These are phyloP conservation scores for Morpho helenor DNA, from an alignment of 2,888 invertebrate species.

Conservation along the genomic window DNA sequence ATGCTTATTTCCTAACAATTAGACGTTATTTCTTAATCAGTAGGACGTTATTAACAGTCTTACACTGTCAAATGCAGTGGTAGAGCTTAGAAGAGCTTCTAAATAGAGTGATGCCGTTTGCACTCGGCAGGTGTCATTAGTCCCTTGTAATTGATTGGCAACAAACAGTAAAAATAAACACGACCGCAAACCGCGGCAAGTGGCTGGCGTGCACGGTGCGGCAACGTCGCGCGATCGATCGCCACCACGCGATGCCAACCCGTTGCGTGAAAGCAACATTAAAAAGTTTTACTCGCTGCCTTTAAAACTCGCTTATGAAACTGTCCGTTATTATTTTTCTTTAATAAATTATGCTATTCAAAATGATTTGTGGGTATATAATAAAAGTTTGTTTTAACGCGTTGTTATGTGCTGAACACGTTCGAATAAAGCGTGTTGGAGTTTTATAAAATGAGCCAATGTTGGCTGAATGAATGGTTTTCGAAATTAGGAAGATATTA, in stretches of 20 bases:
- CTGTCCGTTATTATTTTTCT: slow-evolving; percentile 1
- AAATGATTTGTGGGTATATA: not conserved
- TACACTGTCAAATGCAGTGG: slow-evolving; percentile 8
- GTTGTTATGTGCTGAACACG: too few relatives aligned
- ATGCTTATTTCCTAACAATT: too few relatives aligned
- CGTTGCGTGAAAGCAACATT: slow-evolving; percentile 37
- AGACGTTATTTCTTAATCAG: too few relatives aligned
- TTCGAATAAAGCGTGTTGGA: too few relatives aligned
- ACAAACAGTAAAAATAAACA: slow-evolving; percentile 64
- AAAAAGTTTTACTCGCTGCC: slow-evolving; percentile 28
- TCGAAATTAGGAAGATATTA: too few relatives aligned
- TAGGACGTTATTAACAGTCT: too few relatives aligned
- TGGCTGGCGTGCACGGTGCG: slow-evolving; percentile 45
- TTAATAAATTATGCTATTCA: slow-evolving; percentile 10
- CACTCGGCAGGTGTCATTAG: slow-evolving; percentile 50
- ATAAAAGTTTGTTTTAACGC: not conserved
- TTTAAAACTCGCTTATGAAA: slow-evolving; percentile 18
- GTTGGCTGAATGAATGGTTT: too few relatives aligned
- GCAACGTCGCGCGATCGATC: slow-evolving; percentile 74
- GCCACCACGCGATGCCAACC: slow-evolving; percentile 23
- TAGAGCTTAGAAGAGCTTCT: slow-evolving; percentile 4
- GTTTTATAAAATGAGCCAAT: too few relatives aligned
- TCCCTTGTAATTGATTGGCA: slow-evolving; percentile 60
- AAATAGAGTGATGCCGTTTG: slow-evolving; percentile 17
- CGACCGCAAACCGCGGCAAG: slow-evolving; percentile 30